Percentiles rank a stretch among this genome's conserved stretches.
Evolutionary conservation across 2,888 invertebrate species (phyloP).

Genomic region (Acanthosoma haemorrhoidale): DNA sequence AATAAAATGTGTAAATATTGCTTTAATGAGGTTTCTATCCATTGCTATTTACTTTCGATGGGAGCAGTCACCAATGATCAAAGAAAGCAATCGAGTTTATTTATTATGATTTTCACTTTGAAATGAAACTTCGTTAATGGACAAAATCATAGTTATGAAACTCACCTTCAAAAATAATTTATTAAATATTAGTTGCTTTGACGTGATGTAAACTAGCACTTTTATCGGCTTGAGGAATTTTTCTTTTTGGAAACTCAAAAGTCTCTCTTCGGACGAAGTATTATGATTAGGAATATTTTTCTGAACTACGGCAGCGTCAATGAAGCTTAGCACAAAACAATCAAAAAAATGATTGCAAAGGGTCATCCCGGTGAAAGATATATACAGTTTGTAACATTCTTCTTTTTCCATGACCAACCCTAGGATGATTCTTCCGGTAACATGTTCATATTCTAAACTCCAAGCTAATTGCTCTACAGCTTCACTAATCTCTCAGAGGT

Average conservation of each 20-base stretch:
- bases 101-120: constrained; percentile 59
- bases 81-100: constrained; percentile 54
- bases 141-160: constrained; percentile 84
- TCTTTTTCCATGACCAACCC: constrained; percentile 71
- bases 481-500: constrained; percentile 37
- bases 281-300: constrained; percentile 83
- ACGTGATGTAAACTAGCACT: constrained; percentile 83
- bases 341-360: constrained; percentile 86
- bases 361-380: constrained; percentile 66
- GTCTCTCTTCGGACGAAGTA: constrained; percentile 78
- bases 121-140: constrained; percentile 86
- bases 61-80: constrained; percentile 85
- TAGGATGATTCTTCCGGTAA: constrained; percentile 70
- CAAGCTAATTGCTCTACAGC: constrained; percentile 43
- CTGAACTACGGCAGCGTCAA: constrained; percentile 76
- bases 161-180: constrained; percentile 88
- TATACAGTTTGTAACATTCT: constrained; percentile 76
- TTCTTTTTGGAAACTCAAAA: constrained; percentile 59
- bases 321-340: constrained; percentile 79
- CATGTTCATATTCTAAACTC: constrained; percentile 67
- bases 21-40: constrained; percentile 85
- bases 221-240: constrained; percentile 70
- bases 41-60: constrained; percentile 78
- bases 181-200: constrained; percentile 86
- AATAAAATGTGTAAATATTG: constrained; percentile 85